phyloP scores from a whole-genome alignment of 2,113 vertebrate genomes.

The Rhabdomys dilectus region DNA sequence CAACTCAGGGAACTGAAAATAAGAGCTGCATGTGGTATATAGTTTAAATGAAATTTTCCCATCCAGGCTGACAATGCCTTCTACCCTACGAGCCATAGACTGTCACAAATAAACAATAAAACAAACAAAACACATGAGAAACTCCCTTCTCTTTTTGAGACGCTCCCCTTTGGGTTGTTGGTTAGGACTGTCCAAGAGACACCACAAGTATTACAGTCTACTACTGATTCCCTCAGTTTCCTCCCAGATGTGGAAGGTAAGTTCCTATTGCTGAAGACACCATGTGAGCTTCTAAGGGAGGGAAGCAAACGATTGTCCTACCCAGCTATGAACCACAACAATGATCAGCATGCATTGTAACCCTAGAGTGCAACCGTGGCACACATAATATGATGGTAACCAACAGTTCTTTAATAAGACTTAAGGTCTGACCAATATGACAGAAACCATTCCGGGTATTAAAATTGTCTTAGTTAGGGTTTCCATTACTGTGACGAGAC shows the following conservation, averaged over 20 bases:
- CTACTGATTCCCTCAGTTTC: not conserved
- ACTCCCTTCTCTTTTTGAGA: not conserved
- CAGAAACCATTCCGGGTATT: not conserved
- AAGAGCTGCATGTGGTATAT: not conserved
- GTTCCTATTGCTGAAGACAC: not conserved
- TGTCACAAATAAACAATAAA: not conserved
- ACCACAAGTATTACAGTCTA: not conserved
- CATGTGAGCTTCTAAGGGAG: not conserved
- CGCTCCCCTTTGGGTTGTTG: not conserved
- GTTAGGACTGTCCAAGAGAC: not conserved
- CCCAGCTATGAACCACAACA: not conserved
- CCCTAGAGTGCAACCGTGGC: not conserved
- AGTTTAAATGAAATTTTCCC: not conserved
- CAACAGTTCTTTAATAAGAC: not conserved
- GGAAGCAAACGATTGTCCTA: not conserved
- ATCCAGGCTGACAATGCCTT: not conserved
- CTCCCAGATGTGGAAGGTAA: not conserved
- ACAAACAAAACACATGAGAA: not conserved
- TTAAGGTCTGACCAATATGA: not conserved
- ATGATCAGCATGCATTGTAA: not conserved
- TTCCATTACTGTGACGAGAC: too few species aligned
- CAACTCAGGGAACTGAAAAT: not conserved
- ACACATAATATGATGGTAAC: not conserved
- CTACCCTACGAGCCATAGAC: not conserved
- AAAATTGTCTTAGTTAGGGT: too few species aligned